Evolutionary conservation across 2,888 invertebrate species (phyloP).

Genomic region (Himalopsyche anomala): DNA sequence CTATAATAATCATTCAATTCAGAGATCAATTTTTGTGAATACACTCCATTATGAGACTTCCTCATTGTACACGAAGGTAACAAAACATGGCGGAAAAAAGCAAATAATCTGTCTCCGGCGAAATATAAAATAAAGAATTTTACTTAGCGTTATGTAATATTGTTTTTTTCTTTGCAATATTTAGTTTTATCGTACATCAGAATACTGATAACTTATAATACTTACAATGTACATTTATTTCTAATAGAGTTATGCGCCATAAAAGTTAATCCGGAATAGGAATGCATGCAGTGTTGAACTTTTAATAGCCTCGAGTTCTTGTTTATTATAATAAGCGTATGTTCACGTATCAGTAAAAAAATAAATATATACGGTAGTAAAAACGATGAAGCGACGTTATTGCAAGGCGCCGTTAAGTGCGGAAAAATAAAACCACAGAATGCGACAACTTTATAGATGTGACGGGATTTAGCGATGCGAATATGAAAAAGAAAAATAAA

Average conservation of each 20-base stretch:
- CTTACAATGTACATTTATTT: neutral
- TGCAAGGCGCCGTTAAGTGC: conserved; percentile 6
- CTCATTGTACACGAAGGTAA: too few relatives aligned
- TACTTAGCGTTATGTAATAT: neutral
- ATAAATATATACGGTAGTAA: neutral
- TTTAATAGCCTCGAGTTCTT: conserved; percentile 9
- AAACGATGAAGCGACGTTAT: neutral
- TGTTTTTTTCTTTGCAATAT: neutral
- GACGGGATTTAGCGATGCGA: conserved; percentile 45
- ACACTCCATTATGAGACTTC: too few relatives aligned
- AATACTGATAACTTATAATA: neutral
- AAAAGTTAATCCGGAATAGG: conserved; percentile 13
- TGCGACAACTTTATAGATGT: conserved; percentile 34
- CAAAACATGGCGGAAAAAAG: too few relatives aligned
- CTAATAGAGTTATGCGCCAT: neutral
- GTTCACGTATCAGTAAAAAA: conserved; percentile 19
- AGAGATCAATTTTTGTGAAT: too few relatives aligned
- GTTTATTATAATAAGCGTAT: conserved; percentile 26
- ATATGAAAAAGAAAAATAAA: conserved; percentile 49
- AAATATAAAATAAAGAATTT: too few relatives aligned
- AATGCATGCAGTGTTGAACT: conserved; percentile 8
- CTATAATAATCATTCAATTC: too few relatives aligned
- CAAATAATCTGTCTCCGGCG: too few relatives aligned
- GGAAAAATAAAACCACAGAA: conserved; percentile 42
- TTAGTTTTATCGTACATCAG: neutral